phyloP scores from a whole-genome alignment of 2,797 vertebrate species.

The Sebastes iracundus region DNA sequence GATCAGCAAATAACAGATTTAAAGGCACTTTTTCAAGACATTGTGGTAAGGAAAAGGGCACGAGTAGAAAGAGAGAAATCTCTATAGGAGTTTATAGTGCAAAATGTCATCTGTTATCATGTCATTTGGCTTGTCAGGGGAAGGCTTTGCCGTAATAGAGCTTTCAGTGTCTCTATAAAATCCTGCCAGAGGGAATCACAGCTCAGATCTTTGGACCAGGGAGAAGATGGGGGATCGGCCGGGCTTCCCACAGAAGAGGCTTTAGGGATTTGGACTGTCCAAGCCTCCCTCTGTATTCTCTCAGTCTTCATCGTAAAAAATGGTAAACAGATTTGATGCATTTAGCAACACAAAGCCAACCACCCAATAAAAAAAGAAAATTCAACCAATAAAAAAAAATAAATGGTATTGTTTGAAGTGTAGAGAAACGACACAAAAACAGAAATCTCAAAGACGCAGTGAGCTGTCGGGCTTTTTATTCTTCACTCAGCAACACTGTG shows the following conservation, averaged over 20 bases:
- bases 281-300: conserved; percentile 9
- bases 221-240: conserved; percentile 2
- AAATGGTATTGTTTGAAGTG: conserved; percentile 14
- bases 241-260: conserved; percentile 38
- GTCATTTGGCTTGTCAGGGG: conserved; percentile 53
- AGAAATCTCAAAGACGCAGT: conserved; percentile 5
- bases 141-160: conserved; percentile 53
- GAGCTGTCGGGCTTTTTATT: conserved; percentile 16
- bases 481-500: conserved; percentile 14
- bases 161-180: conserved; percentile 54
- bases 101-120: conserved; percentile 49
- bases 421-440: neutral
- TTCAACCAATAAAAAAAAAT: neutral
- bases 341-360: conserved; percentile 4
- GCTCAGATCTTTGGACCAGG: conserved; percentile 55
- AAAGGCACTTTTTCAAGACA: neutral
- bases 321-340: conserved; percentile 26
- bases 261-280: conserved; percentile 54
- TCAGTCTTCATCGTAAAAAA: conserved; percentile 32
- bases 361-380: conserved; percentile 22
- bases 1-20: neutral
- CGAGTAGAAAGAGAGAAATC: neutral
- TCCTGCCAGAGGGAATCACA: conserved; percentile 60
- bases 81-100: conserved; percentile 4
- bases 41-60: conserved; percentile 10